A percentile compares a stretch with the other conserved stretches of the same genome.
These are phyloP conservation scores for Trogon melanurus DNA, from an alignment of 2,113 vertebrate species.

Conservation along the genomic window DNA sequence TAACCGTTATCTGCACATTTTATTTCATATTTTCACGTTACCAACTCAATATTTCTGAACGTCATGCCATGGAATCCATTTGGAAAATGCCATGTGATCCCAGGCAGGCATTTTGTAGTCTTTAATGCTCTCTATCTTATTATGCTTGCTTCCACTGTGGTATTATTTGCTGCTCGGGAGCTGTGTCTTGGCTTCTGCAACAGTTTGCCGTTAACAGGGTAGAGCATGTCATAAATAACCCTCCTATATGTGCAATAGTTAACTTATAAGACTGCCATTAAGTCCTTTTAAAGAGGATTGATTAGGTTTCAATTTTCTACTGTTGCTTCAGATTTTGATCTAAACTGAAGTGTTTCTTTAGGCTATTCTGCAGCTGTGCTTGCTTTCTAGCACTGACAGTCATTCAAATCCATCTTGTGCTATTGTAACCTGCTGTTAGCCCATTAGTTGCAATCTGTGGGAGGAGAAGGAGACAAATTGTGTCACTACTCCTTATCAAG, in stretches of 20 bases:
- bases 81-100: neutral
- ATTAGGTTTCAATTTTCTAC: constrained; percentile 62
- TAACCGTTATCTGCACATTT: neutral
- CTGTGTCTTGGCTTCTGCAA: neutral
- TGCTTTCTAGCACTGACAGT: constrained; percentile 55
- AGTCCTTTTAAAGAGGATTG: constrained; percentile 18
- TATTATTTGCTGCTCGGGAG: neutral
- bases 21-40: neutral
- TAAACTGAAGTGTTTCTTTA: constrained; percentile 60
- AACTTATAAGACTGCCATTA: constrained; percentile 64
- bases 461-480: constrained; percentile 91
- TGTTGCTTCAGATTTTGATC: constrained; percentile 54
- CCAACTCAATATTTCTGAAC: neutral
- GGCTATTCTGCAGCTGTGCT: constrained; percentile 63
- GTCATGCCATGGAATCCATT: neutral
- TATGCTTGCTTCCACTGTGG: neutral
- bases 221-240: constrained; percentile 5
- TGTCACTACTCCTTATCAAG: constrained; percentile 94
- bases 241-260: constrained; percentile 40
- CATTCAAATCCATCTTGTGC: constrained; percentile 65
- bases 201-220: neutral
- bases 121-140: neutral
- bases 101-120: neutral
- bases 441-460: constrained; percentile 87
- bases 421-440: constrained; percentile 76